A percentile compares a stretch with the other conserved stretches of the same genome.
These are phyloP conservation scores for Paedocypris micromegethes DNA, from an alignment of 2,797 vertebrate genomes.

Conservation along the genomic window DNA sequence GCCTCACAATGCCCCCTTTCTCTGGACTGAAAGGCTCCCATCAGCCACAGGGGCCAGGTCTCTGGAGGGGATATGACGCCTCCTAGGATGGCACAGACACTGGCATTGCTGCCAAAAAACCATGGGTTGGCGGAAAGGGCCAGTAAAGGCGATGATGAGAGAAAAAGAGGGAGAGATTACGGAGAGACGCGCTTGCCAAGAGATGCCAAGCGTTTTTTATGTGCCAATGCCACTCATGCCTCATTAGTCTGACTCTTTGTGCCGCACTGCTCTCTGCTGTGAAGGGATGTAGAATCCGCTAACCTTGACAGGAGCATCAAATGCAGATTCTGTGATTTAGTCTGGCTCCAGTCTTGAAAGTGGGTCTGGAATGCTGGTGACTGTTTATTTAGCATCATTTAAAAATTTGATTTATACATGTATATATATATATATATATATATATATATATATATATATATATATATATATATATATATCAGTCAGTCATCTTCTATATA, in stretches of 20 bases:
- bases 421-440: too few species aligned
- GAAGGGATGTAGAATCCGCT: constrained; percentile 27
- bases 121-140: constrained; percentile 64
- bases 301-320: constrained; percentile 33
- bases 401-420: too few species aligned
- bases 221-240: constrained; percentile 47
- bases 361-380: constrained; percentile 2
- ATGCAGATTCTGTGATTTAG: constrained; percentile 19
- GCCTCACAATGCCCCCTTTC: constrained; percentile 71
- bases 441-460: too few species aligned
- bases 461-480: too few species aligned
- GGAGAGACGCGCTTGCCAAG: constrained; percentile 46
- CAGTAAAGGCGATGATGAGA: constrained; percentile 49
- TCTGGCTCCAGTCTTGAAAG: constrained; percentile 7
- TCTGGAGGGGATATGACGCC: constrained; percentile 70
- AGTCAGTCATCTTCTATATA: too few species aligned
- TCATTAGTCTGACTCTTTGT: constrained; percentile 50
- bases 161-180: constrained; percentile 50
- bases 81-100: constrained; percentile 70
- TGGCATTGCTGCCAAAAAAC: constrained; percentile 75
- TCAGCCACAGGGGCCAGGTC: constrained; percentile 66
- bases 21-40: constrained; percentile 71
- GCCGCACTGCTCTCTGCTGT: constrained; percentile 42
- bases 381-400: constrained; percentile 15
- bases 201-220: constrained; percentile 50